Evolutionary conservation across 1,140 invertebrate species (phyloP).

Genomic region (Bilobella aurantiaca): DNA sequence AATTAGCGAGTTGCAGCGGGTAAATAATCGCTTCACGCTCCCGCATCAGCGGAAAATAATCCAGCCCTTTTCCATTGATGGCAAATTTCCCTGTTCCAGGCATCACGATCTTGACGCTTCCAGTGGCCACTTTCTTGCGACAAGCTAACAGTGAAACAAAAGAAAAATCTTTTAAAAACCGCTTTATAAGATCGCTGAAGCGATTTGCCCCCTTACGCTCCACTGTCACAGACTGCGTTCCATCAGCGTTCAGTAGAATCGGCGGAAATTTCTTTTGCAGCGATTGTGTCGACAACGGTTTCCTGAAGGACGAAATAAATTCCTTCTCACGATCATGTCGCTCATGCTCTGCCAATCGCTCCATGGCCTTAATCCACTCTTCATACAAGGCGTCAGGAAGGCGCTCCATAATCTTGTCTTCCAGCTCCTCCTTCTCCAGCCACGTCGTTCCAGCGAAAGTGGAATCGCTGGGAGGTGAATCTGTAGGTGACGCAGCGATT

Average conservation of each 20-base stretch:
- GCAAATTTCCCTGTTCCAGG: constrained; percentile 71
- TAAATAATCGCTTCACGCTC: constrained; percentile 51
- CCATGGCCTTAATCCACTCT: constrained; percentile 60
- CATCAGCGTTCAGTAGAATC: constrained; percentile 34
- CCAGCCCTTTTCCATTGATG: constrained; percentile 57
- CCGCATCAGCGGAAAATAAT: constrained; percentile 22
- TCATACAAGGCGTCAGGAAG: constrained; percentile 59
- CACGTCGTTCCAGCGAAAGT: constrained; percentile 48
- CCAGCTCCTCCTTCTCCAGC: constrained; percentile 57
- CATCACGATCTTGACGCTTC: constrained; percentile 53
- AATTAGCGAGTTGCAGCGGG: constrained; percentile 67
- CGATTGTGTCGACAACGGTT: constrained; percentile 46
- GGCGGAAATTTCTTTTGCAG: constrained; percentile 40
- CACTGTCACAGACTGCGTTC: constrained; percentile 25
- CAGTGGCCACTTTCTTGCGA: constrained; percentile 58
- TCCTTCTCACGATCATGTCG: constrained; percentile 47
- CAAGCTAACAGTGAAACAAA: constrained; percentile 52
- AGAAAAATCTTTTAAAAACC: constrained; percentile 24
- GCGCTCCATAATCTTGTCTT: constrained; percentile 57
- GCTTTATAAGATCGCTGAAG: constrained; percentile 2
- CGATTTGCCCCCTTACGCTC: constrained; percentile 25
- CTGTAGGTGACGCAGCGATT: not conserved
- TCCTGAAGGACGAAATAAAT: constrained; percentile 60
- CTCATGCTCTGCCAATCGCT: constrained; percentile 58
- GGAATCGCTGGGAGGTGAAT: not conserved